Conservation (phyloP, 2,888 invertebrate species). For the Sylvicola cinctus region DNA sequence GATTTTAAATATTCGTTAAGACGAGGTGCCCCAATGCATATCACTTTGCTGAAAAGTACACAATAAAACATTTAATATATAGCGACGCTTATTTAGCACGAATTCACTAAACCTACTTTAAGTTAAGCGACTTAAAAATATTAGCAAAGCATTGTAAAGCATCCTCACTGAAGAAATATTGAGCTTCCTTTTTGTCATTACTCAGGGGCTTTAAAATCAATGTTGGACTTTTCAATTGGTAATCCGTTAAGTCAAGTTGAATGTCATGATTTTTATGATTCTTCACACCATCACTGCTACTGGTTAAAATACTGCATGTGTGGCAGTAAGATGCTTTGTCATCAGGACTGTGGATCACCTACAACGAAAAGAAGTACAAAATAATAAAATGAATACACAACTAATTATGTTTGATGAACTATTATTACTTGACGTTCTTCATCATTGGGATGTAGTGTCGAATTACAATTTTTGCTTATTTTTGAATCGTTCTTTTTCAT, state of each 20-base stretch:
- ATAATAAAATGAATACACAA: conserved; percentile 9
- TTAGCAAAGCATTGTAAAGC: conserved; percentile 41
- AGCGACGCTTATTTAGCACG: background rate
- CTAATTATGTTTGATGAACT: conserved; percentile 12
- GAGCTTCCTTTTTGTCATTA: conserved; percentile 65
- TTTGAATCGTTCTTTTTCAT: conserved; percentile 18
- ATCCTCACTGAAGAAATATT: conserved; percentile 60
- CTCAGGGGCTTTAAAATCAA: conserved; percentile 45
- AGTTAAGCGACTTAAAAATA: conserved; percentile 35
- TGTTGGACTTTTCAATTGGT: conserved; percentile 39
- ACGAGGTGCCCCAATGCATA: conserved; percentile 76
- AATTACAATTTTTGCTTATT: background rate
- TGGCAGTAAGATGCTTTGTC: conserved; percentile 39
- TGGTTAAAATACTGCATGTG: conserved; percentile 36
- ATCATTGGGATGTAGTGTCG: conserved; percentile 9
- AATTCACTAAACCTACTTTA: conserved; percentile 30
- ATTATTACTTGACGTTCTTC: background rate
- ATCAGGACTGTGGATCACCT: conserved; percentile 27
- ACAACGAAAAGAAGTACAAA: too few species aligned
- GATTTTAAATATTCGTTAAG: conserved; percentile 42
- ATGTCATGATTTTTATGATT: conserved; percentile 37
- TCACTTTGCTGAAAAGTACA: conserved; percentile 34
- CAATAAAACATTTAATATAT: background rate
- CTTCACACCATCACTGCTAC: conserved; percentile 10
- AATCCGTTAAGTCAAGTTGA: conserved; percentile 30